These are phyloP conservation scores for Sporophila hypoxantha DNA, from an alignment of 2,113 vertebrate species.

Conservation along the genomic window DNA sequence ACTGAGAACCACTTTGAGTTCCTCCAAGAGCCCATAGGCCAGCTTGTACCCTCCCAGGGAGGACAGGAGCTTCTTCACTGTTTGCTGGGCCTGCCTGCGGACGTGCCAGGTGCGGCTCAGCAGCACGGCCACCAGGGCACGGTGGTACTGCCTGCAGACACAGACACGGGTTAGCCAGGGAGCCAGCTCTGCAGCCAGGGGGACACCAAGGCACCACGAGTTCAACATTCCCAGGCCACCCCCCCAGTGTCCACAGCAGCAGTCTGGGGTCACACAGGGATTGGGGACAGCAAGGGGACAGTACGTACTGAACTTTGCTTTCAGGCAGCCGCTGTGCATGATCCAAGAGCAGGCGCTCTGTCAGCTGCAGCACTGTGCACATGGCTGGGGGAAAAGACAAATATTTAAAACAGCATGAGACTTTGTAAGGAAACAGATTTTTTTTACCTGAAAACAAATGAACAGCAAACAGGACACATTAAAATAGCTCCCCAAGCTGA, in stretches of 20 bases:
- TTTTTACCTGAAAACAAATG: constrained; percentile 6
- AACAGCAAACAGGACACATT: not conserved
- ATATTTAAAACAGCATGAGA: not conserved
- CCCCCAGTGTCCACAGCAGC: not conserved
- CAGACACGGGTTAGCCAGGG: not conserved
- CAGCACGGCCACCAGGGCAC: constrained; percentile 75
- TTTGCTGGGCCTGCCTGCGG: constrained; percentile 86
- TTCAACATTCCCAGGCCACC: not conserved
- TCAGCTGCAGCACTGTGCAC: constrained; percentile 83
- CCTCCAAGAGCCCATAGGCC: constrained; percentile 85
- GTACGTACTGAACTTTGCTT: constrained; percentile 87
- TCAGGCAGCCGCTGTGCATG: constrained; percentile 81
- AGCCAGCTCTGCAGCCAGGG: not conserved
- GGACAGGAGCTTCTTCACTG: constrained; percentile 82
- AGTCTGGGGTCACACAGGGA: not conserved
- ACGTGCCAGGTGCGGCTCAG: constrained; percentile 85
- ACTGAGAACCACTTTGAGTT: constrained; percentile 80
- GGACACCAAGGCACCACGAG: not conserved
- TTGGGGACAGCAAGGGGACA: rapidly evolving
- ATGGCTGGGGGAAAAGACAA: constrained; percentile 55
- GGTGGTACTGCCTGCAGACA: constrained; percentile 84
- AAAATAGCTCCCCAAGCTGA: not conserved
- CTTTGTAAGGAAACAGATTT: not conserved
- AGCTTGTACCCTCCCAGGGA: constrained; percentile 82
- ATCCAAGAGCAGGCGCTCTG: constrained; percentile 89